A percentile compares a stretch with the other conserved stretches of the same genome.
Evolutionary conservation across 2,888 invertebrate genomes (phyloP).

Genomic region (Eupsilia transversa): DNA sequence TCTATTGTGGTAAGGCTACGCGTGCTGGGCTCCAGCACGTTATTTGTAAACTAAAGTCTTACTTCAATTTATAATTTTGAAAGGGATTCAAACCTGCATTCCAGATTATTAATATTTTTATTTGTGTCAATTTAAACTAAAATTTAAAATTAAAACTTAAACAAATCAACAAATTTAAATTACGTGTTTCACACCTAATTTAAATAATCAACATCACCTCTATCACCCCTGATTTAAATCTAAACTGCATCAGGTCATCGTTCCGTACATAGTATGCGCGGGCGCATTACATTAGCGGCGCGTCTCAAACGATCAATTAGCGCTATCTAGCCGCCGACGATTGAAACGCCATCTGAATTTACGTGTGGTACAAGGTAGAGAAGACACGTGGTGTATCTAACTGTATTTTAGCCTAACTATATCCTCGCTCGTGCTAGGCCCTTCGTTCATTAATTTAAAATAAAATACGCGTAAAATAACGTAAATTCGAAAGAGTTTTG

Average conservation of each 20-base stretch:
- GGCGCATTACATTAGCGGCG: constrained; percentile 88
- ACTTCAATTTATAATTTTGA: not conserved
- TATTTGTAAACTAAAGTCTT: not conserved
- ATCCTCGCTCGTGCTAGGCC: too few species aligned
- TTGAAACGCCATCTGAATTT: constrained; percentile 79
- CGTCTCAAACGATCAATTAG: constrained; percentile 88
- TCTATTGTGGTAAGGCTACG: too few species aligned
- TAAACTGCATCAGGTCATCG: constrained; percentile 69
- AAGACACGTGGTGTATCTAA: not conserved
- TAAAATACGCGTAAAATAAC: too few species aligned
- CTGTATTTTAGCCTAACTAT: too few species aligned
- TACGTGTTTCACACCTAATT: constrained; percentile 7
- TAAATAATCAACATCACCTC: constrained; percentile 3
- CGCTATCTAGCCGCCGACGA: constrained; percentile 84
- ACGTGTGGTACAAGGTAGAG: constrained; percentile 51
- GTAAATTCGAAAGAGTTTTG: too few species aligned
- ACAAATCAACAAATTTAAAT: too few species aligned
- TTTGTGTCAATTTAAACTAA: not conserved
- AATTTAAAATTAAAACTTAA: too few species aligned
- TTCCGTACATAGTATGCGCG: constrained; percentile 74
- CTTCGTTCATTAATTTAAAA: too few species aligned
- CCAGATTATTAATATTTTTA: not conserved
- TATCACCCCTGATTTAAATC: constrained; percentile 39
- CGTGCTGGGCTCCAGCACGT: not conserved
- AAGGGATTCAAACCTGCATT: not conserved